These are phyloP conservation scores for Brachionus sp. DNA, from an alignment of 1,140 invertebrate species.

Conservation along the genomic window DNA sequence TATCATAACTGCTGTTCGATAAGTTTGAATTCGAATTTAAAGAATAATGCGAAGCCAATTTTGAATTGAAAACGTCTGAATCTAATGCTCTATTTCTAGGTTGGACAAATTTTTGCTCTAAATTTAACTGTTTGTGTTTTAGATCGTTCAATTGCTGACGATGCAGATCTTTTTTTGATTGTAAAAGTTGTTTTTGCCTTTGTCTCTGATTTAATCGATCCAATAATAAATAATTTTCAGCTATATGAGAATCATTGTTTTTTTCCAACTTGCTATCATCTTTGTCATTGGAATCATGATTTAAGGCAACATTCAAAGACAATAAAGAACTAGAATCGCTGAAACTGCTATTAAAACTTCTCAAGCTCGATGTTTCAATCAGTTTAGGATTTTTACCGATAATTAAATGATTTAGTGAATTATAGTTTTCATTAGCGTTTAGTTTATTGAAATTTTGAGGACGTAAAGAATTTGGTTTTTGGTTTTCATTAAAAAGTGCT, in stretches of 20 bases:
- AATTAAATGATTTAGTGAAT: background rate
- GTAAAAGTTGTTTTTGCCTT: constrained; percentile 10
- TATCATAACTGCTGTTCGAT: background rate
- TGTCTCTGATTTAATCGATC: constrained; percentile 21
- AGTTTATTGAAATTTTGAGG: background rate
- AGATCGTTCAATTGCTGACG: constrained; percentile 7
- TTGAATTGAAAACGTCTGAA: constrained; percentile 14
- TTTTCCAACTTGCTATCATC: background rate
- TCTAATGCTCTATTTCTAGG: background rate
- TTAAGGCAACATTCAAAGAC: background rate
- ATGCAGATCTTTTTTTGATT: constrained; percentile 6
- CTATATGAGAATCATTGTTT: background rate
- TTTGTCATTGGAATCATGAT: background rate
- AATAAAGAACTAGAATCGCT: constrained; percentile 7
- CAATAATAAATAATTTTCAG: constrained; percentile 20
- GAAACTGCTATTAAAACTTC: constrained; percentile 19
- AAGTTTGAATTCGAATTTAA: constrained; percentile 13
- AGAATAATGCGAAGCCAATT: constrained; percentile 22
- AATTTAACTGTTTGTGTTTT: background rate
- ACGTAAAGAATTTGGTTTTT: background rate
- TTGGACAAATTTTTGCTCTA: constrained; percentile 6
- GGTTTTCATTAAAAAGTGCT: background rate
- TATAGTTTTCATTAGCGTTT: background rate
- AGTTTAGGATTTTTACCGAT: background rate
- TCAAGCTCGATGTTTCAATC: constrained; percentile 6